Evolutionary conservation across 2,888 invertebrate genomes (phyloP).

Genomic region (Rhagonycha fulva): DNA sequence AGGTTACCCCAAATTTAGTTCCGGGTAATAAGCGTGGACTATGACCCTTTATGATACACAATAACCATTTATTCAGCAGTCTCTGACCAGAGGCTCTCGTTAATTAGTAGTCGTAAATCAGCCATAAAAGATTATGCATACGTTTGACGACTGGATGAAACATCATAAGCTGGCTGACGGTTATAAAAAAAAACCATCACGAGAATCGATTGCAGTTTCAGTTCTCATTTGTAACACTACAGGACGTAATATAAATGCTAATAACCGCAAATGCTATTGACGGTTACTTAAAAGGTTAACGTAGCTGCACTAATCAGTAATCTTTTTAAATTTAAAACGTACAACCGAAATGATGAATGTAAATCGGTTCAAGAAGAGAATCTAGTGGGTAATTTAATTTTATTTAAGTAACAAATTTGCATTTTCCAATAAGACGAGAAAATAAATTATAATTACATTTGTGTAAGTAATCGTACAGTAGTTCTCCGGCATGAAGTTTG

Average conservation of each 20-base stretch:
- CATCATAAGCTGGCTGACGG: slow-evolving; percentile 36
- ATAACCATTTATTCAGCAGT: slow-evolving; percentile 31
- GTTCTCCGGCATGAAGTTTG: not conserved
- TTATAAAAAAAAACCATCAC: slow-evolving; percentile 44
- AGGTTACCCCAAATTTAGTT: slow-evolving; percentile 51
- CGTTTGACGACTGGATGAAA: slow-evolving; percentile 43
- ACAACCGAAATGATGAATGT: not conserved
- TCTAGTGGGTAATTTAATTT: not conserved
- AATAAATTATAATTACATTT: not conserved
- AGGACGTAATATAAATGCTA: slow-evolving; percentile 56
- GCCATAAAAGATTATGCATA: slow-evolving; percentile 44
- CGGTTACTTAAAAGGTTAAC: slow-evolving; percentile 51
- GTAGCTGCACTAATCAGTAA: slow-evolving; percentile 49
- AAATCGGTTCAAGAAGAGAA: not conserved
- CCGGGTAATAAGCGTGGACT: slow-evolving; percentile 53
- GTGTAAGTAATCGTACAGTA: not conserved
- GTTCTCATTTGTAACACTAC: slow-evolving; percentile 46
- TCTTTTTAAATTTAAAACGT: slow-evolving; percentile 11
- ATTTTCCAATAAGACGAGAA: not conserved
- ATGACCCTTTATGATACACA: slow-evolving; percentile 35
- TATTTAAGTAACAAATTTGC: not conserved
- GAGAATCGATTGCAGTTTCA: slow-evolving; percentile 44
- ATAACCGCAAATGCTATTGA: slow-evolving; percentile 45
- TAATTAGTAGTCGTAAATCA: slow-evolving; percentile 53
- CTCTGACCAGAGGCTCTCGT: slow-evolving; percentile 41